These are phyloP conservation scores for Notolabrus celidotus DNA, from an alignment of 2,797 vertebrate genomes.

Conservation along the genomic window DNA sequence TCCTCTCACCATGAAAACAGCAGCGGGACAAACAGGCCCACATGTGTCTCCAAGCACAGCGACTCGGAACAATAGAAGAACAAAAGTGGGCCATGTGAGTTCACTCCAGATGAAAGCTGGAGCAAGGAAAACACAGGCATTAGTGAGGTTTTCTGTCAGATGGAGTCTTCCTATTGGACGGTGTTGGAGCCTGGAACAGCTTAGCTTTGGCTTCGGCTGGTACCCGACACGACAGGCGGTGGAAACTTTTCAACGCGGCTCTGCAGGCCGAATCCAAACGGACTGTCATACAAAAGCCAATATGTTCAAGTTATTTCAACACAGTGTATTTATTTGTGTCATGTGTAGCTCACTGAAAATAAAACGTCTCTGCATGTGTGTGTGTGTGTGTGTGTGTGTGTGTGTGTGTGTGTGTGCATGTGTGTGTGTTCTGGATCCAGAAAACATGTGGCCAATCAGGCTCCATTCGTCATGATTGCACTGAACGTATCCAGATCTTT, in stretches of 20 bases:
- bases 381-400: too few species aligned
- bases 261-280: constrained; percentile 20
- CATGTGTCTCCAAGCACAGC: constrained; percentile 58
- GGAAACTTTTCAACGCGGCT: constrained; percentile 56
- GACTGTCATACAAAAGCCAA: constrained; percentile 30
- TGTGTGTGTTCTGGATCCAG: constrained; percentile 21
- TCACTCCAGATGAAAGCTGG: constrained; percentile 66
- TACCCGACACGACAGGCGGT: constrained; percentile 43
- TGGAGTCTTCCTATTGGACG: constrained; percentile 50
- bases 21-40: constrained; percentile 63
- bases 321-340: constrained; percentile 36
- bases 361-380: constrained; percentile 30
- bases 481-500: constrained; percentile 64
- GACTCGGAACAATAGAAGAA: constrained; percentile 72
- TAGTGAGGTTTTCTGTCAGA: constrained; percentile 63
- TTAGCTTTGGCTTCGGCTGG: constrained; percentile 43
- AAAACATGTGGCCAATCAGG: constrained; percentile 36
- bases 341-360: constrained; percentile 29
- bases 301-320: constrained; percentile 43
- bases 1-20: constrained; percentile 65
- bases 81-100: constrained; percentile 63
- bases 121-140: constrained; percentile 65
- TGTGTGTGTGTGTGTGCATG: too few species aligned
- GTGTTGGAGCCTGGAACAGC: constrained; percentile 42
- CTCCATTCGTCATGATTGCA: constrained; percentile 49